These are phyloP conservation scores for Silurus meridionalis DNA, from an alignment of 2,113 vertebrate species.

Conservation along the genomic window DNA sequence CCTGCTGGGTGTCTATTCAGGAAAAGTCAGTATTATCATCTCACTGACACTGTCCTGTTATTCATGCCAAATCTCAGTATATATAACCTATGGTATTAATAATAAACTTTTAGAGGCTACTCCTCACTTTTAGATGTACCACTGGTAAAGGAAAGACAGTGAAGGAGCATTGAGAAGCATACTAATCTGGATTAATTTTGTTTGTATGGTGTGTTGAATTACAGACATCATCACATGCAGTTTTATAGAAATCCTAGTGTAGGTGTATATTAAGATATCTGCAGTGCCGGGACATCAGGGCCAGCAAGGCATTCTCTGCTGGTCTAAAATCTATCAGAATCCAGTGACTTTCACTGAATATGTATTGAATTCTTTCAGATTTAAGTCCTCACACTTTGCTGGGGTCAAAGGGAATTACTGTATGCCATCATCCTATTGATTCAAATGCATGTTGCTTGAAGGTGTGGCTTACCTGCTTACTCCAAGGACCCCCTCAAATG, in stretches of 20 bases:
- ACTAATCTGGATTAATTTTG: not conserved
- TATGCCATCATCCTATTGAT: too few species aligned
- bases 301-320: too few species aligned
- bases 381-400: too few species aligned
- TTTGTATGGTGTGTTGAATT: not conserved
- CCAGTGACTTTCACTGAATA: too few species aligned
- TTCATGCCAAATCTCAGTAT: not conserved
- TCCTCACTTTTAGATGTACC: not conserved
- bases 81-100: slow-evolving; percentile 2
- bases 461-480: too few species aligned
- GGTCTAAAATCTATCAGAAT: too few species aligned
- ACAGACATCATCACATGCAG: not conserved
- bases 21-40: not conserved
- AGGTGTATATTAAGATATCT: not conserved
- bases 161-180: not conserved
- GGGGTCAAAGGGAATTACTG: too few species aligned
- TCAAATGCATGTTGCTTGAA: too few species aligned
- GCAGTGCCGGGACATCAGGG: too few species aligned
- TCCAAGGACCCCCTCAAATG: too few species aligned
- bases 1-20: not conserved
- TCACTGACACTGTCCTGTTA: slow-evolving; percentile 1
- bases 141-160: not conserved
- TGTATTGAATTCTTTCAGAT: too few species aligned
- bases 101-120: not conserved
- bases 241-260: not conserved